Conservation (phyloP, 2,888 invertebrate species). For the Sympetrum striolatum region DNA sequence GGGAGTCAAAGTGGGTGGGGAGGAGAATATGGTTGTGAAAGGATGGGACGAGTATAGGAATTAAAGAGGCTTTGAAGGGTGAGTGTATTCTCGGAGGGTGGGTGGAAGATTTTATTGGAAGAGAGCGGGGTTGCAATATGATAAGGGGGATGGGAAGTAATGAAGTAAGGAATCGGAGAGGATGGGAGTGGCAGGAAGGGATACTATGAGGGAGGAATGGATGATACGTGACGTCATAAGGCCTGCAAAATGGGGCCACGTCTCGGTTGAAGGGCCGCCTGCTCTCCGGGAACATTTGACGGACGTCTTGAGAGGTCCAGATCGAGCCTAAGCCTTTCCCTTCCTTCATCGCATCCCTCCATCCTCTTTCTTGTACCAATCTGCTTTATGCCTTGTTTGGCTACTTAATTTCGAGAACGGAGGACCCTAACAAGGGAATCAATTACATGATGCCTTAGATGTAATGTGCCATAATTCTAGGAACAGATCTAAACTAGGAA, state of each 20-base stretch:
- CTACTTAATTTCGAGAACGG: background rate
- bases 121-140: background rate
- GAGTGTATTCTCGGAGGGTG: background rate
- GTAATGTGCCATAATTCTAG: too few species aligned
- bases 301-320: background rate
- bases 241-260: slow-evolving; percentile 16
- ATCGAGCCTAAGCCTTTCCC: background rate
- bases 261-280: background rate
- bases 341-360: background rate
- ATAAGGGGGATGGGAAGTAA: background rate
- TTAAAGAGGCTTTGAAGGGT: background rate
- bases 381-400: too few species aligned
- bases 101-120: background rate
- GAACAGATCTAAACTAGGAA: too few species aligned
- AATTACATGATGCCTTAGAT: background rate
- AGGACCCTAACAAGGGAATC: background rate
- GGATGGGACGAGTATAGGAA: background rate
- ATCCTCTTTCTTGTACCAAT: background rate
- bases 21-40: background rate
- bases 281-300: background rate
- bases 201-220: background rate
- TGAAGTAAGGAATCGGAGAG: background rate
- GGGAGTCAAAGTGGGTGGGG: background rate
- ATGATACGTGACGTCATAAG: slow-evolving; percentile 23
- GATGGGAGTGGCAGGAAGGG: background rate